phyloP scores from a whole-genome alignment of 2,888 invertebrate species.

The Athrips mouffetella region DNA sequence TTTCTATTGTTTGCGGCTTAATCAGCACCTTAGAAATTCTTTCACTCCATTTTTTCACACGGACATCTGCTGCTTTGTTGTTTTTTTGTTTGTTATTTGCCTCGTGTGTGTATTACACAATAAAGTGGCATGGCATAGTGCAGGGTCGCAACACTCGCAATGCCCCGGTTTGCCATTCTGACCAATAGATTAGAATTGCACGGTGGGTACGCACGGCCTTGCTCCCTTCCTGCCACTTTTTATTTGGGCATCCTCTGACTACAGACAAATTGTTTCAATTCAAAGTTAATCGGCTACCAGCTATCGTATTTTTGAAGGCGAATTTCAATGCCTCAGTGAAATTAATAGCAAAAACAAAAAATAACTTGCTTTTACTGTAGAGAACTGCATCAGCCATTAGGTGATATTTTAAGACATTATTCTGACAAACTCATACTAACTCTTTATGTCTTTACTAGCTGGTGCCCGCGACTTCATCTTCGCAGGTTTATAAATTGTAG shows the following conservation, averaged over 20 bases:
- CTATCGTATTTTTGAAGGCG: too few species aligned
- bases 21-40: conserved; percentile 9
- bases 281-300: neutral
- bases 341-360: neutral
- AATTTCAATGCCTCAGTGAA: neutral
- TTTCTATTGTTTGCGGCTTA: conserved; percentile 3
- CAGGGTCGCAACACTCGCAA: conserved; percentile 11
- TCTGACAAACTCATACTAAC: too few species aligned
- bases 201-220: conserved; percentile 26
- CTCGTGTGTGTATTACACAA: conserved; percentile 29
- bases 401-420: too few species aligned
- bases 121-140: neutral
- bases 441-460: too few species aligned
- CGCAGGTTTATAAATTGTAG: too few species aligned
- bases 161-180: conserved; percentile 8
- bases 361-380: too few species aligned
- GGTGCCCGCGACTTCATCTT: too few species aligned
- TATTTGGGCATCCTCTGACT: conserved; percentile 27
- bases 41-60: conserved; percentile 27
- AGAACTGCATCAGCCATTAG: too few species aligned
- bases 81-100: conserved; percentile 1
- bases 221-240: conserved; percentile 33
- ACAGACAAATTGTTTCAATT: conserved; percentile 22
- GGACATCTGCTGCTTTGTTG: conserved; percentile 37
- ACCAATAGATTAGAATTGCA: conserved; percentile 9